phyloP scores from a whole-genome alignment of 2,888 invertebrate genomes.

The Tetranychus truncatus region DNA sequence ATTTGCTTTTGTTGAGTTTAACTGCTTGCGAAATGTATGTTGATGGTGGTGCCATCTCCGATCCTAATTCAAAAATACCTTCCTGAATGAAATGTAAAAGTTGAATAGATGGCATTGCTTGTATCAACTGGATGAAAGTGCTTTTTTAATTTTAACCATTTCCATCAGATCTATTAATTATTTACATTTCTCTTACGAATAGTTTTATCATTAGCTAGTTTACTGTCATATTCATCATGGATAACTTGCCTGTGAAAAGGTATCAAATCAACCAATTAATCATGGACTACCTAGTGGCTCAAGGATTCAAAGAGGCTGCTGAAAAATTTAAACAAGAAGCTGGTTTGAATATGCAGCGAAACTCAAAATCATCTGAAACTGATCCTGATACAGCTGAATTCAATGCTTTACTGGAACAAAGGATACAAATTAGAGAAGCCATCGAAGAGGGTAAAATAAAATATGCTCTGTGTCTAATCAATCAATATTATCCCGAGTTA shows the following conservation, averaged over 20 bases:
- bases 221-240: not conserved
- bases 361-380: not conserved
- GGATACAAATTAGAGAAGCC: constrained; percentile 77
- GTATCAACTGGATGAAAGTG: no score
- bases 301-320: constrained; percentile 65
- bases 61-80: no score
- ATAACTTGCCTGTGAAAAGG: constrained; percentile 51
- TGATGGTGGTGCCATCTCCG: no score
- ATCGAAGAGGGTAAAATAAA: constrained; percentile 80
- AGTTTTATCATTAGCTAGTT: no score
- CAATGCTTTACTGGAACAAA: constrained; percentile 65
- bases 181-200: no score
- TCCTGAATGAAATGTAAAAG: no score
- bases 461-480: constrained; percentile 79
- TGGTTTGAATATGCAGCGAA: constrained; percentile 36
- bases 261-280: constrained; percentile 89
- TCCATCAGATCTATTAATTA: no score
- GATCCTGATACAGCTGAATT: constrained; percentile 5
- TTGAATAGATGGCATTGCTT: no score
- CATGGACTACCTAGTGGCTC: constrained; percentile 80
- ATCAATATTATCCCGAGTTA: constrained; percentile 79
- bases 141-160: no score
- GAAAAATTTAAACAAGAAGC: constrained; percentile 89
- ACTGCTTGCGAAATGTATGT: no score
- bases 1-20: no score